phyloP scores from a whole-genome alignment of 2,113 vertebrate genomes.

The Pholis gunnellus region DNA sequence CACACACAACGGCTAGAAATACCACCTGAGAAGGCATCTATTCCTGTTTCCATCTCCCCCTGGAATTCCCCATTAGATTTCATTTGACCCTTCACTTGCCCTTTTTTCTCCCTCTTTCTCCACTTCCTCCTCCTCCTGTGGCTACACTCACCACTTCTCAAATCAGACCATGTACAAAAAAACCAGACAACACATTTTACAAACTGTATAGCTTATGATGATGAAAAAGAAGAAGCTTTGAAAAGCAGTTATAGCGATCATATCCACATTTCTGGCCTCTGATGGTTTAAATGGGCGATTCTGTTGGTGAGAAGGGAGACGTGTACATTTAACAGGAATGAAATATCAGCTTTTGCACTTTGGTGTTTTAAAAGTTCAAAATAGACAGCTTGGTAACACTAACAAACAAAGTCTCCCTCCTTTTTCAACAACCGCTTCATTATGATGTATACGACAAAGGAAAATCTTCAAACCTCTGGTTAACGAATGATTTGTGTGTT shows the following conservation, averaged over 20 bases:
- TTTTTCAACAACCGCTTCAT: not conserved
- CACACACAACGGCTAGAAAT: slow-evolving; percentile 50
- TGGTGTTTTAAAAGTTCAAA: not conserved
- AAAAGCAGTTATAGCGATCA: slow-evolving; percentile 17
- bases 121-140: not conserved
- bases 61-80: slow-evolving; percentile 10
- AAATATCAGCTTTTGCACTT: not conserved
- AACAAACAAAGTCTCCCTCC: slow-evolving; percentile 9
- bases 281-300: not conserved
- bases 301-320: not conserved
- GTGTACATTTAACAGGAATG: not conserved
- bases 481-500: slow-evolving; percentile 4
- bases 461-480: slow-evolving; percentile 41
- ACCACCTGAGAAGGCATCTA: slow-evolving; percentile 50
- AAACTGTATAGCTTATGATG: slow-evolving; percentile 24
- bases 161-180: slow-evolving; percentile 40
- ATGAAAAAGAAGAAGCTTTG: slow-evolving; percentile 38
- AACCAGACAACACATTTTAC: slow-evolving; percentile 23
- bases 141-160: not conserved
- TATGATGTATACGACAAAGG: not conserved
- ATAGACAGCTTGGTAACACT: slow-evolving; percentile 23
- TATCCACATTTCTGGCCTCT: not conserved
- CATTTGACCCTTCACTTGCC: slow-evolving; percentile 16
- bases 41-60: slow-evolving; percentile 10
- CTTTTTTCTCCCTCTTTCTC: slow-evolving; percentile 11